Base-by-base conservation (phyloP, 2,888 invertebrate species). In the Zygothrica quintamaculata region DNA sequence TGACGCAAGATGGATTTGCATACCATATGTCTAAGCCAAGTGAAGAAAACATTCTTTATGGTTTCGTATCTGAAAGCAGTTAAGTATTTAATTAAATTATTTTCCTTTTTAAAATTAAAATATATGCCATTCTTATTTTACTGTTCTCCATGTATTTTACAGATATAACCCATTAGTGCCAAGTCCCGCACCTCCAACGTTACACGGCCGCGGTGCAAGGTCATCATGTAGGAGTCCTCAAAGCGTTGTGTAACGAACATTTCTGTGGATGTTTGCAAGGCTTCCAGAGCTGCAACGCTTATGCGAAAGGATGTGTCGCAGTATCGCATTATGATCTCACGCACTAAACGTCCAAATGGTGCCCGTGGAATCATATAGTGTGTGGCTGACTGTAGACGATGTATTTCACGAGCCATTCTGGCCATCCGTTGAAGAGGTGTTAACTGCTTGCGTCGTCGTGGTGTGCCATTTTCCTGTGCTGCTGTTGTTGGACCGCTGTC, bases 191-290 rank as follows among this genome's bases (percentile, higher is more conserved):
- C 84, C 74, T 82, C 88, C 1, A 92, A 51, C 0, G 93, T 93
- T 0, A 92, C 86, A 6, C 92, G 87, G 22, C 90, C 90, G 0
- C 92, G 91, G 71, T 92, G 92, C 1, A 87, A 34, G 0, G 92
- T 84, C 33, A 92, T 84, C 37, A 90, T 61, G 22, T 91, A 74
- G 0, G 91, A 80, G 72, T 93, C 92, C 61, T 92, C 90, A 47
- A 93, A 92, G 26, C 92, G 88, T 69, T 91, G 90, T 0, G 90
- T 89, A 0, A 92, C 12, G 64, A 92, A 92, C 60, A 91, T 88
- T 80, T 93, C 93, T 0, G 90, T 58, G 1, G 92, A 85, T 73
- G 92, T 91, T 72, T 92, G 93, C 16, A 93, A 53, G 0, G 68
- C 70, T 8, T 40, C 52, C 29, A 68, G 11, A 0, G 68, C 69